Percentiles rank a stretch among this genome's conserved stretches.
phyloP scores from a whole-genome alignment of 1,140 invertebrate species.

The Heliconius melpomene region DNA sequence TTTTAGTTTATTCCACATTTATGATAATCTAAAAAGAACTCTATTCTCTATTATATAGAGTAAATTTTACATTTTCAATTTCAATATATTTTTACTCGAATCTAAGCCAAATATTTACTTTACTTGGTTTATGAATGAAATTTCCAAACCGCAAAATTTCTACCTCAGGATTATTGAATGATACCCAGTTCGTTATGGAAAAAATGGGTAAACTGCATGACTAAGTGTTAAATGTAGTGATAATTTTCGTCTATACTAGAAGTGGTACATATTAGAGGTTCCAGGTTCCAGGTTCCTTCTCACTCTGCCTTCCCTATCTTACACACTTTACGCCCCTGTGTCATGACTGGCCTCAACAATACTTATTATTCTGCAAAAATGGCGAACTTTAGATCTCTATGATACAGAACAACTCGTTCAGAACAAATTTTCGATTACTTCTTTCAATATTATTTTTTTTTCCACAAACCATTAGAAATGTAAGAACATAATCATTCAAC shows the following conservation, averaged over 20 bases:
- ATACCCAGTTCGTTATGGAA: slow-evolving; percentile 18
- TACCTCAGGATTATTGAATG: slow-evolving; percentile 40
- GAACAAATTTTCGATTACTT: too few relatives aligned
- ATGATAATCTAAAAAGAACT: slow-evolving; percentile 27
- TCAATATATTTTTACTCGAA: slow-evolving; percentile 41
- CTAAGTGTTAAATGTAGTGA: background rate
- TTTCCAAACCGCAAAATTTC: slow-evolving; percentile 53
- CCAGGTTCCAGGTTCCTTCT: too few relatives aligned
- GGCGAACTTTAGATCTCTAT: too few relatives aligned
- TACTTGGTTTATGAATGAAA: slow-evolving; percentile 61
- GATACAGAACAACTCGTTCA: too few relatives aligned
- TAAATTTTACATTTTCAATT: slow-evolving; percentile 4
- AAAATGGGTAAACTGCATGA: background rate
- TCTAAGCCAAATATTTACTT: slow-evolving; percentile 69
- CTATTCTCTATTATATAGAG: slow-evolving; percentile 19
- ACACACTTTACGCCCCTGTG: too few relatives aligned
- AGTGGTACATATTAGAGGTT: too few relatives aligned
- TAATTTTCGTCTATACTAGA: background rate
- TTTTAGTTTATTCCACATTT: slow-evolving; percentile 35
- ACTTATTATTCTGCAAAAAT: too few relatives aligned
- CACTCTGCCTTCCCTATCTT: too few relatives aligned
- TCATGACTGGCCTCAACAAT: too few relatives aligned
- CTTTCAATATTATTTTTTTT: background rate
- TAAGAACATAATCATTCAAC: background rate
- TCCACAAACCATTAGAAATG: background rate